Base-by-base conservation (phyloP, 2,797 vertebrate species). In the Alauda arvensis region DNA sequence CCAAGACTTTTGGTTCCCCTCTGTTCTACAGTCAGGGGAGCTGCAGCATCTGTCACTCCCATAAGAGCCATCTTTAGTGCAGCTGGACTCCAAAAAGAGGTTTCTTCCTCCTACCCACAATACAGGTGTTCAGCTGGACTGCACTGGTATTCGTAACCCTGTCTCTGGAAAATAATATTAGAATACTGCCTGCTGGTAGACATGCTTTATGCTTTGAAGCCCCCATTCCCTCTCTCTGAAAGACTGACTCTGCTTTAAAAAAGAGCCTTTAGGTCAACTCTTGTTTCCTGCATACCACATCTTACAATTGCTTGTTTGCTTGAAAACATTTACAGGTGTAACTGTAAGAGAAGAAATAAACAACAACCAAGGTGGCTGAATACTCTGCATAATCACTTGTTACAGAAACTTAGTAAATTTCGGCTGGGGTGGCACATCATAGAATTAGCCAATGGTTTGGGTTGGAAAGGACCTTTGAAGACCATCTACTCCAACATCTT, bases 61-160 rank as follows among this genome's bases (percentile, higher is more conserved):
- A 0, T 0, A 1, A 53, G 18, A 68, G 40, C 20, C 29, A 31
- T 5, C 45, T 45, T 29, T 8, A 45, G 48, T 2, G 0, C 3
- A 2, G 48, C 37, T 42, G 13, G 5, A 49, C 65, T 29, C 67
- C 4, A 60, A 10, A 53, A 52, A 43, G 31, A 13, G 37, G 13
- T 26, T 81, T 78, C 55, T 61, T 34, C 83, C 18, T 71, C 37
- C 25, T 34, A n/a, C 23, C 45, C 10, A 8, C 0, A 4, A 59
- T 4, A 31, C 5, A 87, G 49, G 24, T 63, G 16, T 23, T 81
- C 3, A 2, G 45, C 45, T 66, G 65, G 40, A 43, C 29, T 62
- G 78, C 43, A 62, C 37, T 48, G 9, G 34, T 31, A 77, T 12
- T n/a, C 43, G 33, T 14, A 56, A 74, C 5, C 9, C 48, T 18